Conservation (phyloP, 1,140 invertebrate species). For the Nylanderia fulva region DNA sequence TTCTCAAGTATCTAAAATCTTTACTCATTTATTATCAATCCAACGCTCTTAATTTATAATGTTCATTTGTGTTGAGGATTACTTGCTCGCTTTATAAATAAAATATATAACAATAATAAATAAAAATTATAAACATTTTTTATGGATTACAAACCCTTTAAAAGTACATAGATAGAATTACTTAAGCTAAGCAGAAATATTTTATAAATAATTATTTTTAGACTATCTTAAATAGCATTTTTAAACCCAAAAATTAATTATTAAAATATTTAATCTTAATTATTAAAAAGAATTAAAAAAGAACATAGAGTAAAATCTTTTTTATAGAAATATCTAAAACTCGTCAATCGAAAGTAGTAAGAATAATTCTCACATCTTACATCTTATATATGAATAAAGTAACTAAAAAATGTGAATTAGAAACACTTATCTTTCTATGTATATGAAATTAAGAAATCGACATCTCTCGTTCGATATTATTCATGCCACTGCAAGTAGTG, state of each 20-base stretch:
- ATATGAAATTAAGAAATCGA: too few species aligned
- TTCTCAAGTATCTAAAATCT: too few species aligned
- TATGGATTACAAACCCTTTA: neutral
- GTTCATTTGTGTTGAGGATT: too few species aligned
- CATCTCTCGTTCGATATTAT: neutral
- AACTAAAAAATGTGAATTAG: too few species aligned
- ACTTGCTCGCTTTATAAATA: too few species aligned
- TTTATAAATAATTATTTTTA: too few species aligned
- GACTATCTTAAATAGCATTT: too few species aligned
- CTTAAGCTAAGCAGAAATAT: neutral
- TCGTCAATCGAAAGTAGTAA: neutral
- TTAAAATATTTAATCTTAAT: neutral
- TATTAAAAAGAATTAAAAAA: neutral
- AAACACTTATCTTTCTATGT: too few species aligned
- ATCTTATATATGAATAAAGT: slow-evolving; percentile 23
- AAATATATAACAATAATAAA: too few species aligned
- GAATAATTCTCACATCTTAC: neutral
- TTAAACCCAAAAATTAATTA: neutral
- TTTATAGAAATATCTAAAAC: neutral
- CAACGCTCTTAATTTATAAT: too few species aligned
- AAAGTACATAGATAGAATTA: neutral
- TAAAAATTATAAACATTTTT: neutral
- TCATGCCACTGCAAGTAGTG: neutral
- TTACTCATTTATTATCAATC: too few species aligned
- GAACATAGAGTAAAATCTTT: too few species aligned